These are phyloP conservation scores for Electrophaes corylata DNA, from an alignment of 2,888 invertebrate genomes.

Conservation along the genomic window DNA sequence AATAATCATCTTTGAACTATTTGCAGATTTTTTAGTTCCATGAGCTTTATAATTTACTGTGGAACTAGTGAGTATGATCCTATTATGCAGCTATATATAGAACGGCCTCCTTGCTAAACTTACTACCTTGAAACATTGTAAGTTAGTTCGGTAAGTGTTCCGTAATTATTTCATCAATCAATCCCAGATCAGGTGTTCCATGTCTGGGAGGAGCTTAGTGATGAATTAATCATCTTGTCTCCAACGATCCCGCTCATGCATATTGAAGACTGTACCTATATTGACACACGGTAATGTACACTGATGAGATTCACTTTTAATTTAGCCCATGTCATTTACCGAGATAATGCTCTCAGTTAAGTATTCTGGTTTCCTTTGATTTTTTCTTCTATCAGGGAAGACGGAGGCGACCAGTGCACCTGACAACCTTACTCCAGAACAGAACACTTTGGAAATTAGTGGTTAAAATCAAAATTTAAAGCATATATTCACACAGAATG, in stretches of 20 bases:
- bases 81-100: background rate
- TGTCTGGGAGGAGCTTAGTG: conserved; percentile 7
- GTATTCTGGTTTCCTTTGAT: background rate
- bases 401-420: background rate
- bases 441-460: background rate
- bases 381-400: background rate
- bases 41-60: background rate
- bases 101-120: background rate
- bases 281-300: conserved; percentile 22
- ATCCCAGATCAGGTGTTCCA: conserved; percentile 21
- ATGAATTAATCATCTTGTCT: conserved; percentile 28
- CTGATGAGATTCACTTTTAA: conserved; percentile 20
- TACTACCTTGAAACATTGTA: background rate
- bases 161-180: conserved; percentile 33
- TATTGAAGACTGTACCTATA: conserved; percentile 23
- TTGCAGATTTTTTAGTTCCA: background rate
- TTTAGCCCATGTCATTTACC: conserved; percentile 8
- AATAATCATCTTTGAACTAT: background rate
- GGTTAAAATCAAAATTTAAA: background rate
- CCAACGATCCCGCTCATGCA: conserved; percentile 23
- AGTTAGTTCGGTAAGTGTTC: conserved; percentile 15
- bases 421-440: background rate
- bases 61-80: too few species aligned
- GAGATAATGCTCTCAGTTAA: background rate
- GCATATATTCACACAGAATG: background rate